Evolutionary conservation across 2,888 invertebrate genomes (phyloP), one percentile per base, ranked within the genome.

Genomic region (Torymus auratus): DNA sequence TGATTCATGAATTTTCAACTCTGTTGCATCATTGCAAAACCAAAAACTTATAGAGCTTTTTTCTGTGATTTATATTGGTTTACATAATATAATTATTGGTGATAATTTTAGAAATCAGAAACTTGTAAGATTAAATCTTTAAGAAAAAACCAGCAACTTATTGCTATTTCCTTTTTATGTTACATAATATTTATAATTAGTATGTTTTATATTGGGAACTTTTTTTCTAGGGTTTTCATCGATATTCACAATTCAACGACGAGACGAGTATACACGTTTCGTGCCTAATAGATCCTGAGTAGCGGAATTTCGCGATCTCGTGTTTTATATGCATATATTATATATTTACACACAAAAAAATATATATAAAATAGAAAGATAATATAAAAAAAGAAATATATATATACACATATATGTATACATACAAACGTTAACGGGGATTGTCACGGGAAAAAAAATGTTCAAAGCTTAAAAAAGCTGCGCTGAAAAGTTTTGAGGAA

Each of bases 261-360:
- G 58, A 68, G 79, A 83, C 64, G 71, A 81, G 55, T 15, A 53
- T 23, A 62, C 20, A n/a, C n/a, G 69, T 65, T 78, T 81, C 14
- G n/a, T 73, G 76, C 76, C 78, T 79, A 81, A 79, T 65, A 67
- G 28, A 73, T 83, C 64, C 71, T 74, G 73, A 81, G 60, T 77
- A 76, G 70, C 13, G 14, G 20, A 72, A 20, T 77, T 20, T 55
- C 68, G 71, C 62, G 78, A 81, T 76, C 61, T 83, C 77, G 62
- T 78, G 72, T 83, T 83, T 83, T 83, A 81, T 81, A 81, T 72
- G 55, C 68, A 69, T 79, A 80, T 80, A 80, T 67, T 74, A 56
- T 74, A 80, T 79, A 78, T 79, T 74, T 83, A 65, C 79, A 78
- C 68, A 80, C 64, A 72, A 15, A 12, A 64, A 55, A 52, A 15